Percentiles rank a stretch among this genome's conserved stretches.
Conservation (phyloP, 2,888 invertebrate species). For the Sinhomidia bicolor region DNA sequence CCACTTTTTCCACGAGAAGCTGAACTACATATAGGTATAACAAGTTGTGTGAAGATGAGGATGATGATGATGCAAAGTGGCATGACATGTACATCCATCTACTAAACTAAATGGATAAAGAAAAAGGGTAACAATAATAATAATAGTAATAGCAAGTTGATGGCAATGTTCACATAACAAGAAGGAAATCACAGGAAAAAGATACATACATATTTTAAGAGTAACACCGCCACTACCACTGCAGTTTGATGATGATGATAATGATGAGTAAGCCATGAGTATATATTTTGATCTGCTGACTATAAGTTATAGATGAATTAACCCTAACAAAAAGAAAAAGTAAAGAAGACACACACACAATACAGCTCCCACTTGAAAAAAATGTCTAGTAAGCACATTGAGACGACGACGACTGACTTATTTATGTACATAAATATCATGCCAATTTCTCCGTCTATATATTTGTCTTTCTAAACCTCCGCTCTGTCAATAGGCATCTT, state of each 20-base stretch:
- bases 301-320: too few relatives aligned
- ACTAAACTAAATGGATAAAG: too few relatives aligned
- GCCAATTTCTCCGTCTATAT: constrained; percentile 45
- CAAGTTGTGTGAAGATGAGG: too few relatives aligned
- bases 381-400: constrained; percentile 25
- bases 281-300: too few relatives aligned
- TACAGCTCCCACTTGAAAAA: not conserved
- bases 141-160: not conserved
- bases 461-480: not conserved
- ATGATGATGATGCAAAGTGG: constrained; percentile 21
- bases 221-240: too few relatives aligned
- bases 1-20: not conserved
- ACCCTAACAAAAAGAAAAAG: not conserved
- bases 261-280: too few relatives aligned
- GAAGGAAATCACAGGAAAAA: too few relatives aligned
- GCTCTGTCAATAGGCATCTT: not conserved
- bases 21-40: too few relatives aligned
- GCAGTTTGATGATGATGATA: too few relatives aligned
- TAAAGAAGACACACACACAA: not conserved
- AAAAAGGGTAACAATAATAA: not conserved
- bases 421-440: constrained; percentile 46
- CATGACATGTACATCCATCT: not conserved
- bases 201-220: too few relatives aligned
- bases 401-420: too few relatives aligned
- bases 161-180: not conserved